phyloP scores from a whole-genome alignment of 2,113 vertebrate genomes.

The Pangasianodon gigas region DNA sequence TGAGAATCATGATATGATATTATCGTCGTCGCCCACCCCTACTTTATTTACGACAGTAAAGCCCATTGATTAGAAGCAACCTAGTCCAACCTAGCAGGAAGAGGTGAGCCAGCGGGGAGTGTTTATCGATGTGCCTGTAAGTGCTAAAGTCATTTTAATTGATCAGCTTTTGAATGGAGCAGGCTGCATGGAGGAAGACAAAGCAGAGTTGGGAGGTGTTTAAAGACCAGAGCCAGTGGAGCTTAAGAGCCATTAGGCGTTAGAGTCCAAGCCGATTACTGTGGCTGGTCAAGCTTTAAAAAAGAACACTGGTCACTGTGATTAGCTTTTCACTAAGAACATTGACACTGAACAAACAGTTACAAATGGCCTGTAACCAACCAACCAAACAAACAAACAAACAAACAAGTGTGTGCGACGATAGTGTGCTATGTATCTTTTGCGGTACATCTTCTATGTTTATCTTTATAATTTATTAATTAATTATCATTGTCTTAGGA shows the following conservation, averaged over 20 bases:
- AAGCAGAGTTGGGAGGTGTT: slow-evolving; percentile 46
- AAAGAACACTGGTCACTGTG: slow-evolving; percentile 72
- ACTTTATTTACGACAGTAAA: slow-evolving; percentile 70
- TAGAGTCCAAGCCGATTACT: slow-evolving; percentile 74
- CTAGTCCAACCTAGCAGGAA: slow-evolving; percentile 65
- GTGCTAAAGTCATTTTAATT: slow-evolving; percentile 79
- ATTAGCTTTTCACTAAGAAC: slow-evolving; percentile 72
- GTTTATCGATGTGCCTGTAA: slow-evolving; percentile 79
- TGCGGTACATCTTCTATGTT: background rate
- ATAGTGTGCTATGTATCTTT: background rate
- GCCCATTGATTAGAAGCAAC: slow-evolving; percentile 67
- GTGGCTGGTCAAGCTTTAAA: slow-evolving; percentile 69
- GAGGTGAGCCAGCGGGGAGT: slow-evolving; percentile 70
- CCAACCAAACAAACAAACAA: background rate
- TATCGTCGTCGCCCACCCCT: slow-evolving; percentile 22
- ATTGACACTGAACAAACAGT: slow-evolving; percentile 66
- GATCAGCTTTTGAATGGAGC: slow-evolving; percentile 73
- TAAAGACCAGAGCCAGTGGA: slow-evolving; percentile 50
- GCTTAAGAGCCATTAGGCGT: slow-evolving; percentile 72
- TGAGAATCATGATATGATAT: background rate
- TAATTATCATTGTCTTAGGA: background rate
- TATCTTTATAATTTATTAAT: background rate
- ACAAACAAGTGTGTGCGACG: background rate
- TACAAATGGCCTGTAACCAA: slow-evolving; percentile 56
- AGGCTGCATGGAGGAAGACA: slow-evolving; percentile 53